Base-by-base conservation (phyloP, 30 jellyfish, hydroid and myxozoan species). In the Cassiopea xamachana region DNA sequence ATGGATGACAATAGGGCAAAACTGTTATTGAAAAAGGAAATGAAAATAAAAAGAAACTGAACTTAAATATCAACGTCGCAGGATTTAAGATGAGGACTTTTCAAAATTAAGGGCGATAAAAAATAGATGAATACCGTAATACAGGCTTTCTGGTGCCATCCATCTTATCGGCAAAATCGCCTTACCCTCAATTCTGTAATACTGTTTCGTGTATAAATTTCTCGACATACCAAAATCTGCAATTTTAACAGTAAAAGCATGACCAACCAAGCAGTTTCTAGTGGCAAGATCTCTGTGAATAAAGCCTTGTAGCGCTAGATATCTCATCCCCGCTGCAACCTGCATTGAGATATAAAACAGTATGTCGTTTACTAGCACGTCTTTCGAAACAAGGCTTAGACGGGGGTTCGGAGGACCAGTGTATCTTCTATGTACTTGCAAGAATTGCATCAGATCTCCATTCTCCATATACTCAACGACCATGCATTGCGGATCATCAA, bases 61-160 rank as follows among this genome's bases (percentile, higher is more conserved):
- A n/a, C n/a, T n/a, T n/a, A n/a, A n/a, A n/a, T n/a, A n/a, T n/a
- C n/a, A n/a, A n/a, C n/a, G n/a, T n/a, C n/a, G n/a, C n/a, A n/a
- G n/a, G n/a, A n/a, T n/a, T n/a, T n/a, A n/a, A n/a, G n/a, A n/a
- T n/a, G n/a, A n/a, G n/a, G n/a, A n/a, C n/a, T n/a, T 51, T 51
- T 51, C 64, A 2, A 51, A 51, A 51, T 51, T 51, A 51, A 51
- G 64, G 64, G 9, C n/a, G n/a, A n/a, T n/a, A 51, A 51, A 2
- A 4, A 51, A 4, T 9, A 62, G 27, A 1, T 2, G 4, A 94
- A 74, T 45, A 93, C 98, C 98, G 45, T 82, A 93, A 67, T 69
- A 93, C 7, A 93, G 75, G 50, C 96, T 62, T 72, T 94, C 98
- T 17, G 98, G 98, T 1, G 98, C 98, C 98, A 94, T 94, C 98